phyloP scores from a whole-genome alignment of 2,888 invertebrate genomes.

The Ophion obscuratus region DNA sequence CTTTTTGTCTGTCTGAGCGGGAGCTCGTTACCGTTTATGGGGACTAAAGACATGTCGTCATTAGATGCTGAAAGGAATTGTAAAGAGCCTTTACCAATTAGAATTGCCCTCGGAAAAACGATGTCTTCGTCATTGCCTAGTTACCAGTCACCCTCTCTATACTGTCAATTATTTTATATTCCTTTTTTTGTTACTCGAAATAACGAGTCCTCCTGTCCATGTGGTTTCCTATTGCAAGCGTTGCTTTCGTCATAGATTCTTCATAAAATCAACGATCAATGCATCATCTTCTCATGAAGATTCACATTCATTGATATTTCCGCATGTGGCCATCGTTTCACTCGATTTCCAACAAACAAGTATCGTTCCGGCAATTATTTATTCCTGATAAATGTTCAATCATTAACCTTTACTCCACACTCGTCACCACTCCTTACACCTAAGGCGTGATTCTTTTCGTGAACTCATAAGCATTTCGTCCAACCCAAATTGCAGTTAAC shows the following conservation, averaged over 20 bases:
- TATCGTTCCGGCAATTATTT: too few species aligned
- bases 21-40: conserved; percentile 7
- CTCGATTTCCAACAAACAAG: background rate
- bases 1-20: background rate
- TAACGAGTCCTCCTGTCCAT: conserved; percentile 40
- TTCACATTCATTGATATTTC: background rate
- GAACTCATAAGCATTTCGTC: too few species aligned
- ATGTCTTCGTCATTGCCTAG: conserved; percentile 39
- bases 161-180: conserved; percentile 20
- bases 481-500: too few species aligned
- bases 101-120: conserved; percentile 5
- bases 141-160: conserved; percentile 50
- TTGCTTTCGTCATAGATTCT: background rate
- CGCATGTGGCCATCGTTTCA: background rate
- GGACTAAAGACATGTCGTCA: conserved; percentile 49
- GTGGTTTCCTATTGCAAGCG: background rate
- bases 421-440: too few species aligned
- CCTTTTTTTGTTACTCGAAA: background rate
- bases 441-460: too few species aligned
- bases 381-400: too few species aligned
- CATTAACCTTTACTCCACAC: too few species aligned
- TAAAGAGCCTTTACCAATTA: conserved; percentile 45
- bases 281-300: too few species aligned
- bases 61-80: conserved; percentile 27
- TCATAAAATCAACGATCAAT: background rate